Evolutionary conservation across 92 coral and sea anemone species (phyloP), one percentile per base, ranked within the genome.

Genomic region (Zoanthus solanderi): DNA sequence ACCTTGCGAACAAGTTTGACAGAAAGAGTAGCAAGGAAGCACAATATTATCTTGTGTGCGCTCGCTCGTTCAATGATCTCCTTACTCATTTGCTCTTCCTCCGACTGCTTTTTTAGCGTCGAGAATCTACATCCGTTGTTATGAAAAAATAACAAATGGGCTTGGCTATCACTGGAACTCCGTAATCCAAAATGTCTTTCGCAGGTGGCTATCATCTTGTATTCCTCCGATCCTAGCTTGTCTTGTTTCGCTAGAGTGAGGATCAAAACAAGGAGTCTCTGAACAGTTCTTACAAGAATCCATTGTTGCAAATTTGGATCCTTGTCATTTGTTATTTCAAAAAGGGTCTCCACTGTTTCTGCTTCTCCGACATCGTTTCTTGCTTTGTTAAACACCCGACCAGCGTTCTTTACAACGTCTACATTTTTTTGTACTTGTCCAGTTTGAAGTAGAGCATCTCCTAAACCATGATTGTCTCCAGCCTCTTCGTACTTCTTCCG

Each of bases 341-440:
- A 90, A 63, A 93, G 32, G 61, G 87, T 71, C 23, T 75, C 78
- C 16, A 93, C 90, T 47, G 90, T 88, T 79, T 96, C 98, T n/a
- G 81, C 88, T 72, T 91, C 95, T 11, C 98, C 98, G 78, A 93
- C 90, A 89, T 78, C 87, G 58, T 94, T 93, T 79, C 78, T 45
- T 46, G 88, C 68, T 17, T 57, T 79, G 85, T 93, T 75, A 74
- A 91, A 96, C 56, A 87, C 32, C 72, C 77, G 87, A 11, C 98
- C 95, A 60, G 96, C 94, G 47, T 91, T 94, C 9, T 83, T 71
- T 4, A 96, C 78, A 60, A 58, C 61, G 6, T 72, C 66, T 32
- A 61, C n/a, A 46, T 90, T 80, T 1, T 54, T 11, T 29, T 69
- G 73, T 48, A 83, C 81, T 67, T 86, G 85, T 9, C 98, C 98